Base-by-base conservation (phyloP, 2,113 vertebrate genomes). In the Heterotis niloticus region DNA sequence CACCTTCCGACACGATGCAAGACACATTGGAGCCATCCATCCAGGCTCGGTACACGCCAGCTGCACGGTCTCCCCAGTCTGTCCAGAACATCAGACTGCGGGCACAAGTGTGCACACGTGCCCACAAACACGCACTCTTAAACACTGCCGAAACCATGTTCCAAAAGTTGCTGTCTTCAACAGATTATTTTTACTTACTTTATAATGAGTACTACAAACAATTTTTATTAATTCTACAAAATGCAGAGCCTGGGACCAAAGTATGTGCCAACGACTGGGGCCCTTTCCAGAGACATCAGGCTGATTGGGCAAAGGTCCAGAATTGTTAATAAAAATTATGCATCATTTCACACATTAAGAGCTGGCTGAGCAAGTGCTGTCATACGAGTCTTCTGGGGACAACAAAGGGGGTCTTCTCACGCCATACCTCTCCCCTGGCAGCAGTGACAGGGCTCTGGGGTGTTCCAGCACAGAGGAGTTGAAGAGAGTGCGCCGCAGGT, bases 61-160 rank as follows among this genome's bases (percentile, higher is more conserved):
- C 95, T 0, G 92, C 92, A 44, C 91, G 84, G 84, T 98, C 95
- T 0, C 98, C 98, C 98, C 97, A 99, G 90, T 99, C 98, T 0
- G 98, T 98, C 98, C 98, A 99, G 89, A 99, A 98, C 98, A 99
- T 98, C 85, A 98, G 65, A 75, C 98, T 99, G 87, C 5, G 16
- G 60, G 77, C 54, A 62, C n/a, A 59, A 51, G 0, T 34, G 67
- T 24, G 20, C 12, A 0, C 9, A 60, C 52, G 60, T 5, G 51
- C 24, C 5, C 23, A 64, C 56, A 17, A 11, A 9, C 10, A 51
- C n/a, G 67, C 24, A 73, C 18, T 17, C 57, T 44, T 44, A 44
- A 2, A 44, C 34, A 44, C 34, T 44, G 34, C 34, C 34, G 2
- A 44, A 2, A 44, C 34, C 34, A 7, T 44, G 7, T 44, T 7